phyloP scores from a whole-genome alignment of 30 jellyfish, hydroid and myxozoan species.

The Clytia hemisphaerica region DNA sequence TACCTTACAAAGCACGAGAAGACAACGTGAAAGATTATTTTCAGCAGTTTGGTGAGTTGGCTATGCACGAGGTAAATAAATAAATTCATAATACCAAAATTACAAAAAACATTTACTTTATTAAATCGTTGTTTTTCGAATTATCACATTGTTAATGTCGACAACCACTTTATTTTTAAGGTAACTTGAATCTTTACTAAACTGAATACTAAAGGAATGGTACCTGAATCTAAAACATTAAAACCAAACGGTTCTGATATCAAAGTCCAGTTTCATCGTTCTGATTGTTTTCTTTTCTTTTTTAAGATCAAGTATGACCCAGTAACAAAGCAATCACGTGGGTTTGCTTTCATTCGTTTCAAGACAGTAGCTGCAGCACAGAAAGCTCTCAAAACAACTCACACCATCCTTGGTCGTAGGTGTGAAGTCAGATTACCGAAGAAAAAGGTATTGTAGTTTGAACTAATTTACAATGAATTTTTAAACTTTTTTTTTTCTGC shows the following conservation, averaged over 20 bases:
- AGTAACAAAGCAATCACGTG: slow-evolving; percentile 63
- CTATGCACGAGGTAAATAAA: slow-evolving; percentile 65
- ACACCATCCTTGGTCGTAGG: slow-evolving; percentile 67
- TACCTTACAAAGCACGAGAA: slow-evolving; percentile 72
- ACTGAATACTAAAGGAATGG: too few relatives aligned
- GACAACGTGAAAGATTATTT: slow-evolving; percentile 69
- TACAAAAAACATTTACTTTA: too few relatives aligned
- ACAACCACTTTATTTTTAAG: too few relatives aligned
- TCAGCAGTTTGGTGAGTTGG: slow-evolving; percentile 67
- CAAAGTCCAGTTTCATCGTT: not conserved
- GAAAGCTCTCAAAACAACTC: slow-evolving; percentile 46
- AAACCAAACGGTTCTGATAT: too few relatives aligned
- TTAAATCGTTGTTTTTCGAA: too few relatives aligned
- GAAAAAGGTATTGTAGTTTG: slow-evolving; percentile 65
- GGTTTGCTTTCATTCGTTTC: slow-evolving; percentile 82
- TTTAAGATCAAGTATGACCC: slow-evolving; percentile 70
- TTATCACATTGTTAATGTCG: too few relatives aligned
- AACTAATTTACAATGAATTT: too few relatives aligned
- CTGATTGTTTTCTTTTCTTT: not conserved
- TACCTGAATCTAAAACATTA: too few relatives aligned
- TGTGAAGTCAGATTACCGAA: slow-evolving; percentile 84
- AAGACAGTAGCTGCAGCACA: slow-evolving; percentile 63
- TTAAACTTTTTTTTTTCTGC: too few relatives aligned
- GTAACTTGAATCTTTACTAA: too few relatives aligned
- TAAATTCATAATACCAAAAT: too few relatives aligned